These are phyloP conservation scores for Pseudomugil tenellus DNA, from an alignment of 2,797 vertebrate genomes.

Conservation along the genomic window DNA sequence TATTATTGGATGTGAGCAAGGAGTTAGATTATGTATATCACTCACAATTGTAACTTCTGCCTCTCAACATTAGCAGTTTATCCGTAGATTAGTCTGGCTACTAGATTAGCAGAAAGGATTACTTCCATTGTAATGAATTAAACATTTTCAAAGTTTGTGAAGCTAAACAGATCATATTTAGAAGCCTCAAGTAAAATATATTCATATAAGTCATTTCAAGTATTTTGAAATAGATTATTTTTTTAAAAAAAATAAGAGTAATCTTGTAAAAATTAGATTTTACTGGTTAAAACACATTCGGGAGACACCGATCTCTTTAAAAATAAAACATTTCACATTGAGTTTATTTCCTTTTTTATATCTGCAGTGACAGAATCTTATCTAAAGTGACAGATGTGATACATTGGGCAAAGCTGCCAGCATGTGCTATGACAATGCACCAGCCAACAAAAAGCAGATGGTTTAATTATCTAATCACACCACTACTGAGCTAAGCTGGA, in stretches of 20 bases:
- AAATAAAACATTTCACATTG: slow-evolving; percentile 34
- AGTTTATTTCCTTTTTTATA: slow-evolving; percentile 54
- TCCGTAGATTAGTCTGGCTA: slow-evolving; percentile 79
- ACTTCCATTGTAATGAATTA: slow-evolving; percentile 63
- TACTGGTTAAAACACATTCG: neutral
- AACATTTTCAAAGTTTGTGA: slow-evolving; percentile 20
- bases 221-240: neutral
- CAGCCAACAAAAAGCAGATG: slow-evolving; percentile 62
- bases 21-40: slow-evolving; percentile 28
- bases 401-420: slow-evolving; percentile 46
- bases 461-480: slow-evolving; percentile 58
- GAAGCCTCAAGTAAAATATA: neutral
- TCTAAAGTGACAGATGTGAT: slow-evolving; percentile 63
- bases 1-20: neutral
- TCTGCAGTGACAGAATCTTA: slow-evolving; percentile 17
- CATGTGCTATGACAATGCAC: slow-evolving; percentile 42
- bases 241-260: too few relatives aligned
- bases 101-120: slow-evolving; percentile 76
- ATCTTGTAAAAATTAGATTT: neutral
- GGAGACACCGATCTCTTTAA: neutral
- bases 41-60: slow-evolving; percentile 35
- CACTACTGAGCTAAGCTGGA: slow-evolving; percentile 52
- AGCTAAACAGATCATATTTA: neutral
- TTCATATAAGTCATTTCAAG: neutral
- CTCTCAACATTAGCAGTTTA: slow-evolving; percentile 56